Evolutionary conservation across 2,113 vertebrate species (phyloP), one percentile per base, ranked within the genome.

Genomic region (Ictidomys tridecemlineatus): DNA sequence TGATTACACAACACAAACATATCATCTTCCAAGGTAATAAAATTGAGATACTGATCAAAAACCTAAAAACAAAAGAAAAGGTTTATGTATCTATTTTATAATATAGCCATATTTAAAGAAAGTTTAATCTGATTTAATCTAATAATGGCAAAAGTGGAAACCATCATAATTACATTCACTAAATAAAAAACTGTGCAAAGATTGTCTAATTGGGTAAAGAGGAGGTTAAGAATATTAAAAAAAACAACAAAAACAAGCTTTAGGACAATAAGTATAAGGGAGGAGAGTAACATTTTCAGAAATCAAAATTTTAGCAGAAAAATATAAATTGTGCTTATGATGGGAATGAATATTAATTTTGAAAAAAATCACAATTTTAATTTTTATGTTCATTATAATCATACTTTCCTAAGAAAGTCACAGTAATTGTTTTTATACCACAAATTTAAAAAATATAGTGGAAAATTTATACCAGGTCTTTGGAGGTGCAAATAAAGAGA

Each of bases 41-140:
- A 99, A 99, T 99, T 99, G 97, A 99, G 99, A 98, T 99, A 99
- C 45, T 99, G 99, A 98, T 99, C 99, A 96, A 99, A 99, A 95
- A 99, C 99, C 99, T 99, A 98, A 63, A 93, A 95, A 97, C 37
- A 89, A 98, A 95, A 96, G 65, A 94, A 96, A 96, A 96, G 2
- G n/a, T 70, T 96, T 91, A 91, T 22, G 84, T 92, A 83, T 86
- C 16, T 94, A 76, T 78, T 80, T 94, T 88, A 94, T 0, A 61
- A 63, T 45, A 90, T 5, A 90, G 24, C 34, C 42, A 84, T 77
- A 95, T 2, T 88, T 73, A 95, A 84, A 96, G 48, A 18, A 94
- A 56, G 63, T 83, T 39, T 92, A 63, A 11, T 73, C 76, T 97
- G 87, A 58, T 74, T 87, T 80, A 96, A 78, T 72, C 42, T 93